phyloP scores from a whole-genome alignment of 1,140 invertebrate genomes.

The Gonatopus flavifemur region DNA sequence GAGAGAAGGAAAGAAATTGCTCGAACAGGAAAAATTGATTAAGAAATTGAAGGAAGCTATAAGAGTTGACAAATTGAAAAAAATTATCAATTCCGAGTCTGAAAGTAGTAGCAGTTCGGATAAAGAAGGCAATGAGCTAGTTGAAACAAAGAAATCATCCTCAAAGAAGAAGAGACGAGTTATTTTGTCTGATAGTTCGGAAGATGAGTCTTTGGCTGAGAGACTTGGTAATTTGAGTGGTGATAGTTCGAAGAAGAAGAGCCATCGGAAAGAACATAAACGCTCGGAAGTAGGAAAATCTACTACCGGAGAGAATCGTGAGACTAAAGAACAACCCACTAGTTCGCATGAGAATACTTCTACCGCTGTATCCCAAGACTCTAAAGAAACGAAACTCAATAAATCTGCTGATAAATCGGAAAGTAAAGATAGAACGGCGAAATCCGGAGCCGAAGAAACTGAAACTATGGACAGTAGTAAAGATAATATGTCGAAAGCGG shows the following conservation, averaged over 20 bases:
- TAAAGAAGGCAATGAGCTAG: slow-evolving; percentile 20
- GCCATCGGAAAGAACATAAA: no score
- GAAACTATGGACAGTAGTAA: neutral
- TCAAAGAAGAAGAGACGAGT: slow-evolving; percentile 34
- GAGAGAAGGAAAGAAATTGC: slow-evolving; percentile 34
- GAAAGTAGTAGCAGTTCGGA: slow-evolving; percentile 31
- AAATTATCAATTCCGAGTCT: slow-evolving; percentile 39
- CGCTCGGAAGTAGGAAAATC: neutral
- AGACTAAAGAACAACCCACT: slow-evolving; percentile 1
- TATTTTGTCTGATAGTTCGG: slow-evolving; percentile 45
- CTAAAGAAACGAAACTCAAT: slow-evolving; percentile 4
- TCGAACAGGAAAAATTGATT: slow-evolving; percentile 36
- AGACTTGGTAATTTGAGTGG: slow-evolving; percentile 18
- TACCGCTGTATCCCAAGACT: no score
- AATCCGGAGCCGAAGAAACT: no score
- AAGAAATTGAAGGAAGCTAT: slow-evolving; percentile 30
- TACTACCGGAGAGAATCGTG: neutral
- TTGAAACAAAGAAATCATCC: slow-evolving; percentile 27
- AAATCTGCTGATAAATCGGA: neutral
- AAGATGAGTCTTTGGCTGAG: slow-evolving; percentile 40
- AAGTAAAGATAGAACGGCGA: neutral
- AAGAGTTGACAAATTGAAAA: slow-evolving; percentile 35
- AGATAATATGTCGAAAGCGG: slow-evolving; percentile 11
- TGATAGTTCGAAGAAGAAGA: neutral
- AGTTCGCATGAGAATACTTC: no score